These are phyloP conservation scores for Artibeus jamaicensis DNA, from an alignment of 2,797 vertebrate genomes.

Conservation along the genomic window DNA sequence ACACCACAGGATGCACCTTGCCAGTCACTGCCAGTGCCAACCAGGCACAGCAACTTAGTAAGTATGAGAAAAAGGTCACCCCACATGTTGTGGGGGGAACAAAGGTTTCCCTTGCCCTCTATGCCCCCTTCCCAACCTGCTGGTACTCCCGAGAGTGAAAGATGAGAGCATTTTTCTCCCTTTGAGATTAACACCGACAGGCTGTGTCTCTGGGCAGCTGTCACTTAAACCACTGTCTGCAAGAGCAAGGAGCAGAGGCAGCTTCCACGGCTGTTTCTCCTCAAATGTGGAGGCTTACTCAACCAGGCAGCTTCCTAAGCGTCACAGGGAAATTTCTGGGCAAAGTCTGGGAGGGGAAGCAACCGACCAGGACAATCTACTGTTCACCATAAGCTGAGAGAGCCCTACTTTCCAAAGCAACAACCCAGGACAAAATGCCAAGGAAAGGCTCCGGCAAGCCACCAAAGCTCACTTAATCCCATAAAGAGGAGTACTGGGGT, in stretches of 20 bases:
- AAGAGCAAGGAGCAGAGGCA: neutral
- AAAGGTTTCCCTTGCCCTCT: neutral
- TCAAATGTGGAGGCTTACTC: neutral
- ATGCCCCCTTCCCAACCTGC: neutral
- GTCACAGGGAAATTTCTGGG: neutral
- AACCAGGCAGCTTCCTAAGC: neutral
- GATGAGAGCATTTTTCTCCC: neutral
- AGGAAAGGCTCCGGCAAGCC: neutral
- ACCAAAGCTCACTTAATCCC: conserved; percentile 29
- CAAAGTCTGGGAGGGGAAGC: neutral
- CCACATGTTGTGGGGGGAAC: neutral
- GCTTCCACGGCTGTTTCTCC: neutral
- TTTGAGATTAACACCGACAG: neutral
- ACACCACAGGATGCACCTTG: neutral
- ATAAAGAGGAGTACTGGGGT: conserved; percentile 12
- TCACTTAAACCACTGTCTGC: neutral
- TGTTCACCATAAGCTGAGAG: neutral
- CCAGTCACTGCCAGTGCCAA: neutral
- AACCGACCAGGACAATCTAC: neutral
- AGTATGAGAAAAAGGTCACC: neutral
- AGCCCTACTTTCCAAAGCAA: conserved; percentile 32
- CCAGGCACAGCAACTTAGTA: neutral
- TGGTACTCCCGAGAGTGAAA: neutral
- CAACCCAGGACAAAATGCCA: neutral
- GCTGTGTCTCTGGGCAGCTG: neutral